Base-by-base conservation (phyloP, 2,797 vertebrate species). In the Sebastolobus altivelis region DNA sequence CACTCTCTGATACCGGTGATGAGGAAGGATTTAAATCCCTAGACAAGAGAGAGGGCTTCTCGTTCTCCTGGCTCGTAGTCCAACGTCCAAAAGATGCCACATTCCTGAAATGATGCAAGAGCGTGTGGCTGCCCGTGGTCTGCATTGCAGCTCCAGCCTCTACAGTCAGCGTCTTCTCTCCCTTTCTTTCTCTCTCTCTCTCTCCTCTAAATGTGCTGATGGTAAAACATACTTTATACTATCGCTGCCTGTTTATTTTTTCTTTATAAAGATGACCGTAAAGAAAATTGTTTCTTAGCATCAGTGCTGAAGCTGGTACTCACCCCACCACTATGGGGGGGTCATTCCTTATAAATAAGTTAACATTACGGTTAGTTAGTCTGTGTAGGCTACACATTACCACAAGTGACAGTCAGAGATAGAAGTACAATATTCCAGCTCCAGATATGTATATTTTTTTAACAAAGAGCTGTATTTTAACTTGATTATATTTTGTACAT, bases 121-220 rank as follows among this genome's bases (percentile, higher is more conserved):
- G 52, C 71, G 68, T 77, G 82, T 73, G 73, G 56, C 87, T 86
- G 84, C 75, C 80, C 33, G 59, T 82, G 88, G 88, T 90, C 94
- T 93, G 94, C 93, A 94, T 87, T 95, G 94, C 94, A 94, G 94
- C 85, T 92, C 80, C 84, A 82, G 75, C 82, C 86, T 84, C 89
- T 84, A 83, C 87, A 91, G 83, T 86, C 86, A 61, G 83, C 78
- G 35, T 61, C 76, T 83, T 69, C 78, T 81, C 72, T 79, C 74
- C 58, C 76, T 83, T 49, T 69, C 78, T 81, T 70, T 79, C 74
- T 27, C 43, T 29, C 61, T 56, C 70, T 71, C 37, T 18, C 73
- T 65, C 63, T 54, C 63, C 43, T 14, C 31, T 69, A 72, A 84
- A 87, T 83, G 80, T 87, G 90, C 89, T 88, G 86, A 90, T 83